These are phyloP conservation scores for Chauna torquata DNA, from an alignment of 2,113 vertebrate species.

Conservation along the genomic window DNA sequence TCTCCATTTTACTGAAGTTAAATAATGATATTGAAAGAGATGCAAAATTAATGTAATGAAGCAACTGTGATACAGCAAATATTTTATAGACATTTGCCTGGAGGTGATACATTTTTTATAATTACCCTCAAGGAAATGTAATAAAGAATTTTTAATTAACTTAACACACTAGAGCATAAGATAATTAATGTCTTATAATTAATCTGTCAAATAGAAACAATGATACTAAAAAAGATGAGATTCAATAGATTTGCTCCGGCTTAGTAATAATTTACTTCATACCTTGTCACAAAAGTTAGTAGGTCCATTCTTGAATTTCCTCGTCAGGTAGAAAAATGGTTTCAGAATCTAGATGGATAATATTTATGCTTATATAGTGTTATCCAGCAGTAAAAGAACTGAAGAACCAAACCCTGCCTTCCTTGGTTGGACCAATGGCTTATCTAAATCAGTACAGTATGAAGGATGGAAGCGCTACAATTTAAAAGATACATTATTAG, in stretches of 20 bases:
- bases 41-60: not conserved
- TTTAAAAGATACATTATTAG: not conserved
- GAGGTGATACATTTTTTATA: not conserved
- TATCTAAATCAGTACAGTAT: not conserved
- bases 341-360: not conserved
- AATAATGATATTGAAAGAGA: not conserved
- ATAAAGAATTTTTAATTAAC: not conserved
- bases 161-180: not conserved
- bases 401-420: not conserved
- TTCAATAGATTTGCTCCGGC: not conserved
- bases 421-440: not conserved
- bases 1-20: not conserved
- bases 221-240: not conserved
- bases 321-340: not conserved
- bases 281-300: not conserved
- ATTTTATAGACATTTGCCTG: not conserved
- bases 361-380: not conserved
- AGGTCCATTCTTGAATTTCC: not conserved
- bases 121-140: conserved; percentile 22
- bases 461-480: not conserved
- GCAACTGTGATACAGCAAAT: not conserved
- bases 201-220: not conserved
- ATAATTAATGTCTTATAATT: not conserved
- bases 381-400: not conserved
- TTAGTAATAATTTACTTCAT: not conserved